Conservation (phyloP, 2,888 invertebrate genomes). For the Tinea pellionella region DNA sequence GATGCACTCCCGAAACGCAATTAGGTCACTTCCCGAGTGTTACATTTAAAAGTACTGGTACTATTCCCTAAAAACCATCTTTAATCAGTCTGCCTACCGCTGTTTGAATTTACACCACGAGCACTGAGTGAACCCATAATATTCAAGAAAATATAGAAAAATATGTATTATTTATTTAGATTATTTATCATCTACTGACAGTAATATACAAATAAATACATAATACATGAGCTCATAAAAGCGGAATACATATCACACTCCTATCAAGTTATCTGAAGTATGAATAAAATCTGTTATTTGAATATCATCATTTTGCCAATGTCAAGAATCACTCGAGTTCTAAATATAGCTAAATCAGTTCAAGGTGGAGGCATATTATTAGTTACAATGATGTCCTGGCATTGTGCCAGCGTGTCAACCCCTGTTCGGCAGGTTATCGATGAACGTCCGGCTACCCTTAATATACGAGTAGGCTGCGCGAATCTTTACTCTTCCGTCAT, state of each 20-base stretch:
- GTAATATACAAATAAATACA: not conserved
- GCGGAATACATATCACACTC: too few relatives aligned
- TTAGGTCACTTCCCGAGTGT: too few relatives aligned
- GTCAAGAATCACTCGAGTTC: not conserved
- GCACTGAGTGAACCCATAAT: too few relatives aligned
- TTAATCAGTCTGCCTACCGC: too few relatives aligned
- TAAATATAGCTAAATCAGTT: slow-evolving; percentile 6
- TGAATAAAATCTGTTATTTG: too few relatives aligned
- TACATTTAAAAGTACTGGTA: too few relatives aligned
- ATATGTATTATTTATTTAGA: not conserved
- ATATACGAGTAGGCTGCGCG: slow-evolving; percentile 30
- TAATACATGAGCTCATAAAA: not conserved
- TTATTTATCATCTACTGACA: not conserved
- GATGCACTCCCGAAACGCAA: too few relatives aligned
- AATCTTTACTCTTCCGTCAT: slow-evolving; percentile 45
- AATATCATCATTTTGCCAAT: not conserved
- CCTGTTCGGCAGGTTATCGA: slow-evolving; percentile 53
- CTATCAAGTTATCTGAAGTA: too few relatives aligned
- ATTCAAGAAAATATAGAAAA: too few relatives aligned
- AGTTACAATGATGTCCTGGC: slow-evolving; percentile 27
- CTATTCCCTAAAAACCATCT: too few relatives aligned
- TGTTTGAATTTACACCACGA: too few relatives aligned
- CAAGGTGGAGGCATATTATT: slow-evolving; percentile 9
- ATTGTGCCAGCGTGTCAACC: slow-evolving; percentile 34
- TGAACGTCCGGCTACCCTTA: slow-evolving; percentile 48